phyloP scores from a whole-genome alignment of 2,113 vertebrate species.

The Larimichthys polyactis region DNA sequence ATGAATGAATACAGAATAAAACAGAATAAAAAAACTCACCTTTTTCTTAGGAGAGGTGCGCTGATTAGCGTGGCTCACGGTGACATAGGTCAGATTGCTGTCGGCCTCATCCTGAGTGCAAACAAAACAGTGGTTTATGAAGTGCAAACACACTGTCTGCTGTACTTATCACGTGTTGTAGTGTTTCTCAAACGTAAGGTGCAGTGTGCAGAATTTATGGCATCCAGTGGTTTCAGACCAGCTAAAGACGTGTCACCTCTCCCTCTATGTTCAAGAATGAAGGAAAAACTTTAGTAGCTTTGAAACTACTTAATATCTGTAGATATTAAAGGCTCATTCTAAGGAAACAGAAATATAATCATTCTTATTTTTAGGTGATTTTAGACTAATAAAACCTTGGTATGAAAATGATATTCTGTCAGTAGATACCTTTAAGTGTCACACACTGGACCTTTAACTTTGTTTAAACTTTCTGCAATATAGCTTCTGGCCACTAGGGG shows the following conservation, averaged over 20 bases:
- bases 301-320: background rate
- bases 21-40: constrained; percentile 12
- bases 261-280: too few species aligned
- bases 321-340: too few species aligned
- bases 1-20: background rate
- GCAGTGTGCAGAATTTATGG: too few species aligned
- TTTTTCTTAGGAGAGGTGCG: background rate
- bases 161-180: background rate
- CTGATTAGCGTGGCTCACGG: background rate
- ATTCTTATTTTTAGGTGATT: too few species aligned
- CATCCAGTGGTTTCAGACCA: too few species aligned
- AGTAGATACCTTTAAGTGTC: too few species aligned
- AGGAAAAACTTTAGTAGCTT: too few species aligned
- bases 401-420: too few species aligned
- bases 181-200: background rate
- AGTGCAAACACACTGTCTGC: background rate
- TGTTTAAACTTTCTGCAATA: background rate
- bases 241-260: too few species aligned
- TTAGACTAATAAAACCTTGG: too few species aligned
- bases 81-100: constrained; percentile 43
- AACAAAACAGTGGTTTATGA: background rate
- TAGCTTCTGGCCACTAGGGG: background rate
- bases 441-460: background rate
- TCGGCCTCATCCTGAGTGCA: constrained; percentile 35
- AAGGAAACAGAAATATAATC: too few species aligned